Percentiles rank a stretch among this genome's conserved stretches.
Conservation (phyloP, 2,888 invertebrate genomes). For the Sphinx pinastri region DNA sequence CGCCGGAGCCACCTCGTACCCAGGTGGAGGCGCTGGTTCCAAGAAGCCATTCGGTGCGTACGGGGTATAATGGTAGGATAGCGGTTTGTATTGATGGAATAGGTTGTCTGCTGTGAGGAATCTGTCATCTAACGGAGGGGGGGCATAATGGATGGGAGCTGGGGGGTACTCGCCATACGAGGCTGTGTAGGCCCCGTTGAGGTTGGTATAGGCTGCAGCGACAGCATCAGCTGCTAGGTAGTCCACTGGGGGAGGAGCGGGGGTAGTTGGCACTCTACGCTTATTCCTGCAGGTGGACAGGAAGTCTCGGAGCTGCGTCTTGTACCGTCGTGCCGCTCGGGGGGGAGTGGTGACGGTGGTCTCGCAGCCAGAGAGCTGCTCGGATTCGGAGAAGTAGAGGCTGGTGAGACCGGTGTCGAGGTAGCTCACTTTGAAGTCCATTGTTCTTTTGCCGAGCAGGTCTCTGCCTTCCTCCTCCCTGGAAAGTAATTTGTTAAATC, state of each 20-base stretch:
- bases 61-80: constrained; percentile 91
- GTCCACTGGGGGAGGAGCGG: constrained; percentile 87
- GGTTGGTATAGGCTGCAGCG: constrained; percentile 91
- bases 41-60: constrained; percentile 93
- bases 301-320: constrained; percentile 96
- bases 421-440: constrained; percentile 99
- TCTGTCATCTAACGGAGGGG: constrained; percentile 85
- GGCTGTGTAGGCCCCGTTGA: constrained; percentile 91
- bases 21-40: constrained; percentile 87
- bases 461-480: constrained; percentile 99
- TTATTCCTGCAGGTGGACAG: constrained; percentile 95
- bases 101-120: constrained; percentile 93
- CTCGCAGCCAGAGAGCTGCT: constrained; percentile 87
- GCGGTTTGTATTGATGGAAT: constrained; percentile 95
- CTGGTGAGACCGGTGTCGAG: constrained; percentile 96
- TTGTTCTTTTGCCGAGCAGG: constrained; percentile 97
- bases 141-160: constrained; percentile 89
- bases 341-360: constrained; percentile 88
- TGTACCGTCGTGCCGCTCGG: constrained; percentile 94
- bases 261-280: constrained; percentile 84
- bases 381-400: constrained; percentile 94
- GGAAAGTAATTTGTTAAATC: too few relatives aligned
- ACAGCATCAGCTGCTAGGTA: constrained; percentile 88
- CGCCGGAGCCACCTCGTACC: constrained; percentile 84
- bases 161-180: constrained; percentile 90